Evolutionary conservation across 2,888 invertebrate species (phyloP).

Genomic region (Ophion slaviceki): DNA sequence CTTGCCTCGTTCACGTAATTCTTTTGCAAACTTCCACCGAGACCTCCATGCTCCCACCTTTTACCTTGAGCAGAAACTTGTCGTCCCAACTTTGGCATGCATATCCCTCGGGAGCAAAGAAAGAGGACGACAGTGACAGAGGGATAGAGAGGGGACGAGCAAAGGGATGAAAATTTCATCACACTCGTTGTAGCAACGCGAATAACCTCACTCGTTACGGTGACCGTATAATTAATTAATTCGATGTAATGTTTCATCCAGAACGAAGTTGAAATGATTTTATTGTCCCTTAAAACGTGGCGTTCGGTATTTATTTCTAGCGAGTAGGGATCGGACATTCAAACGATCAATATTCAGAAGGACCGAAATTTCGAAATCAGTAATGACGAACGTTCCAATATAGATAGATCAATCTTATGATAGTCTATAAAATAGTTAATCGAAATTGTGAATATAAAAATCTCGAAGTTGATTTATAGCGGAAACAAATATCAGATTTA

Average conservation of each 20-base stretch:
- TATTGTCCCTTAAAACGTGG: background rate
- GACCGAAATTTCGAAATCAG: no score
- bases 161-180: constrained; percentile 16
- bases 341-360: no score
- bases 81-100: constrained; percentile 33
- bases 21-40: constrained; percentile 37
- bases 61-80: constrained; percentile 7
- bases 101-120: constrained; percentile 5
- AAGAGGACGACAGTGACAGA: background rate
- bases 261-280: background rate
- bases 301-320: background rate
- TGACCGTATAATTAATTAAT: constrained; percentile 1
- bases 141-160: background rate
- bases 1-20: constrained; percentile 22
- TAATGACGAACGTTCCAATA: no score
- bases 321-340: background rate
- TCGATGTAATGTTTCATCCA: background rate
- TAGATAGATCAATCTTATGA: no score
- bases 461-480: no score
- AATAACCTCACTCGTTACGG: background rate
- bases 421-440: no score
- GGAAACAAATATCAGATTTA: no score
- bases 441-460: no score
- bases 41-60: constrained; percentile 9
- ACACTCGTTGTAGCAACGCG: constrained; percentile 13